phyloP scores from a whole-genome alignment of 2,113 vertebrate species.

The Apaloderma vittatum region DNA sequence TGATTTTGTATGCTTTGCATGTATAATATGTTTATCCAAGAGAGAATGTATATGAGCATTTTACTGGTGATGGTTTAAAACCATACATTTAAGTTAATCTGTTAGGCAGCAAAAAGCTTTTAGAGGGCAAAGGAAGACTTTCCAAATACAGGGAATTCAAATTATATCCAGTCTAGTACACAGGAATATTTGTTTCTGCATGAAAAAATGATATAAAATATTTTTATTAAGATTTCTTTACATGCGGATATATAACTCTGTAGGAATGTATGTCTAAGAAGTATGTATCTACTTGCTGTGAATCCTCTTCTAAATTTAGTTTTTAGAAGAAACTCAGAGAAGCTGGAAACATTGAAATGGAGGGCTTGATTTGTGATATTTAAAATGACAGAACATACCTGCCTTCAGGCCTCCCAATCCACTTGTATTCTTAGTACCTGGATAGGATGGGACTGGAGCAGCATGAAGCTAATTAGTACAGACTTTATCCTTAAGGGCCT shows the following conservation, averaged over 20 bases:
- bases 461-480: conserved; percentile 49
- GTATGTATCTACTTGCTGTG: neutral
- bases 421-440: conserved; percentile 33
- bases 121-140: neutral
- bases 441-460: neutral
- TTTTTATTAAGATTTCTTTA: neutral
- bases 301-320: neutral
- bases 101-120: neutral
- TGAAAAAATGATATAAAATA: neutral
- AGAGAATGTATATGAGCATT: neutral
- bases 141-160: neutral
- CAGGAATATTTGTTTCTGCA: neutral
- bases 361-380: conserved; percentile 41
- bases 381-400: conserved; percentile 62
- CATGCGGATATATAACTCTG: rapidly evolving
- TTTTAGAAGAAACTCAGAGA: conserved; percentile 6
- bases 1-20: neutral
- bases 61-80: neutral
- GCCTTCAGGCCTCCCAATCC: conserved; percentile 36
- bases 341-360: conserved; percentile 11
- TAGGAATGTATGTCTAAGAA: neutral
- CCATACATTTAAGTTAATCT: neutral
- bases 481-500: conserved; percentile 50
- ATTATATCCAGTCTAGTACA: neutral
- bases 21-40: neutral